phyloP scores from a whole-genome alignment of 1,140 invertebrate species.

The Tribolium castaneum region DNA sequence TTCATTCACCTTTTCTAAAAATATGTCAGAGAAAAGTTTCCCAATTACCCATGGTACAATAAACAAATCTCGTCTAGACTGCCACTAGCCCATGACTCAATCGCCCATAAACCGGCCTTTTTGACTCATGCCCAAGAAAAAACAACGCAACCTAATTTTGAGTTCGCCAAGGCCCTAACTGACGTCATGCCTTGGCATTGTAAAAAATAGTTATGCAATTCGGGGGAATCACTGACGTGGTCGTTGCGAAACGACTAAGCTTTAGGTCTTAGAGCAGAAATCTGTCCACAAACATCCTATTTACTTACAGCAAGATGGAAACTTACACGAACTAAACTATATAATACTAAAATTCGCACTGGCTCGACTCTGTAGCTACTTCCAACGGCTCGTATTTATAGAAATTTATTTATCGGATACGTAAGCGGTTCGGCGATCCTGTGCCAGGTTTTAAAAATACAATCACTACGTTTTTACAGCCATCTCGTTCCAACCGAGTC shows the following conservation, averaged over 20 bases:
- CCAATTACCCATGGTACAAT: background rate
- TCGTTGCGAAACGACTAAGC: background rate
- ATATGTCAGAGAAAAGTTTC: background rate
- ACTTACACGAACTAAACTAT: constrained; percentile 13
- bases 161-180: background rate
- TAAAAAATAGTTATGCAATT: background rate
- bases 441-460: constrained; percentile 50
- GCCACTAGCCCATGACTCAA: background rate
- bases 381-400: background rate
- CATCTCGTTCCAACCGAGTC: constrained; percentile 35
- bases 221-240: background rate
- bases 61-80: background rate
- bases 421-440: constrained; percentile 16
- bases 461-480: constrained; percentile 13
- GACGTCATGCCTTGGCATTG: background rate
- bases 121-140: background rate
- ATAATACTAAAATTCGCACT: constrained; percentile 10
- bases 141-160: background rate
- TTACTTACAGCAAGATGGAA: constrained; percentile 29
- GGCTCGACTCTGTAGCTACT: background rate
- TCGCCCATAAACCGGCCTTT: background rate
- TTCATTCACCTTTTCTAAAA: background rate
- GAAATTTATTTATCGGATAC: constrained; percentile 22
- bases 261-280: background rate
- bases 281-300: constrained; percentile 8